Evolutionary conservation across 2,113 vertebrate genomes (phyloP), one percentile per base, ranked within the genome.

Genomic region (Cephalopholis sonnerati): DNA sequence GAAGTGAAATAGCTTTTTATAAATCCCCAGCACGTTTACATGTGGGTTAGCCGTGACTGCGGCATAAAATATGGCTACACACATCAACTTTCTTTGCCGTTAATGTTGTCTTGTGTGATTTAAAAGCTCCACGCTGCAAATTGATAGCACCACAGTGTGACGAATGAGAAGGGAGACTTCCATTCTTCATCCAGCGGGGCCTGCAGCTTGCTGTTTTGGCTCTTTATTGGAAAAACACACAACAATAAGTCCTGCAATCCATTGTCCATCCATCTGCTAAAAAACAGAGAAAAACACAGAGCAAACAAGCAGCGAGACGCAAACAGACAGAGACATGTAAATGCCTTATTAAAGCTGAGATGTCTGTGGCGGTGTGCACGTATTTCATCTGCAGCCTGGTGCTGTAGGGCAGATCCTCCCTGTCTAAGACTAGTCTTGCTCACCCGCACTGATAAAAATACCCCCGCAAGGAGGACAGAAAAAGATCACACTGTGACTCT

Each of bases 401-500:
- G 85, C 92, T 86, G 48, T 41, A 74, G 84, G 88, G 88, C 82
- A 75, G 71, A 77, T 63, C 77, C 81, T 82, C 61, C 53, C 69
- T 13, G 41, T 82, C 79, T 66, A 9, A 86, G 68, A 87, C 84
- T 36, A 67, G 83, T 72, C 77, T 83, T 74, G 67, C 86, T 90
- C 74, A 82, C 76, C 88, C 75, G 17, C 77, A 71, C 82, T 75
- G 85, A 90, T 92, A 90, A 91, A 92, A 93, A 93, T 94, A 92
- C 82, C 75, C 82, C 84, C 29, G 22, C 69, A 80, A 85, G 84
- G 78, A 89, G 74, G 90, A 89, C 89, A 86, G 68, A 74, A 86
- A 89, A 85, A 85, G 66, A 91, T 84, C 78, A 77, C 70, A 51
- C 81, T 59, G 76, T 50, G 85, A 74, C 83, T 86, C 57, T 58